Evolutionary conservation across 2,888 invertebrate genomes (phyloP).

Genomic region (Habroteleia sp.): DNA sequence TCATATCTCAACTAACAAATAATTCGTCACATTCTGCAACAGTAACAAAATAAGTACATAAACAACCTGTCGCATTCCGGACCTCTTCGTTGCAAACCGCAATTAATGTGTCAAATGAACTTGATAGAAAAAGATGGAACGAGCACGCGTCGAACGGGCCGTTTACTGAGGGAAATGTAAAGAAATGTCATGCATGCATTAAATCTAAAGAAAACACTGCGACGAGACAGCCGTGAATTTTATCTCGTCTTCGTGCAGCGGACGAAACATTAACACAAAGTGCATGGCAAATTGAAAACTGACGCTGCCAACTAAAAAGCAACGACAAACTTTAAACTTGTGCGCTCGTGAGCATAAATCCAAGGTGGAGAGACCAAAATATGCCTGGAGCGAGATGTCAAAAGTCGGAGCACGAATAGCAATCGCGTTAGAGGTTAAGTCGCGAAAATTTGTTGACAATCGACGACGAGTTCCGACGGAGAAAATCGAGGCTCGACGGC

Average conservation of each 20-base stretch:
- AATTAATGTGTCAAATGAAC: too few relatives aligned
- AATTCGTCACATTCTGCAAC: slow-evolving; percentile 73
- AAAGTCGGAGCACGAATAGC: slow-evolving; percentile 65
- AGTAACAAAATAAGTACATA: slow-evolving; percentile 1
- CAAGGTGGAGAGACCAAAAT: slow-evolving; percentile 22
- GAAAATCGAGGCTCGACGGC: background rate
- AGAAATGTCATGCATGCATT: slow-evolving; percentile 15
- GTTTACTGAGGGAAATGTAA: slow-evolving; percentile 16
- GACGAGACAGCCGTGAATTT: slow-evolving; percentile 57
- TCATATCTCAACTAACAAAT: slow-evolving; percentile 73
- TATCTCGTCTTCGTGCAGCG: slow-evolving; percentile 64
- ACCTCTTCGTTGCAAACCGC: too few relatives aligned
- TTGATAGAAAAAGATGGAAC: too few relatives aligned
- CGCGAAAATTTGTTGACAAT: slow-evolving; percentile 23
- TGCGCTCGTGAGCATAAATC: too few relatives aligned
- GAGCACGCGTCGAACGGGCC: too few relatives aligned
- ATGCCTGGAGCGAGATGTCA: slow-evolving; percentile 67
- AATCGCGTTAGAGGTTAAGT: slow-evolving; percentile 68
- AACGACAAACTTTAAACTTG: too few relatives aligned
- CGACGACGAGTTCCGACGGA: slow-evolving; percentile 23
- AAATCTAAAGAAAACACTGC: background rate
- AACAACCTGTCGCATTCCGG: slow-evolving; percentile 1
- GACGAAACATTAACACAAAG: background rate
- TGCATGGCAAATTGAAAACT: background rate
- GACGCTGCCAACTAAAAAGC: too few relatives aligned